Conservation (phyloP, 2,113 vertebrate genomes). For the Zeus faber region DNA sequence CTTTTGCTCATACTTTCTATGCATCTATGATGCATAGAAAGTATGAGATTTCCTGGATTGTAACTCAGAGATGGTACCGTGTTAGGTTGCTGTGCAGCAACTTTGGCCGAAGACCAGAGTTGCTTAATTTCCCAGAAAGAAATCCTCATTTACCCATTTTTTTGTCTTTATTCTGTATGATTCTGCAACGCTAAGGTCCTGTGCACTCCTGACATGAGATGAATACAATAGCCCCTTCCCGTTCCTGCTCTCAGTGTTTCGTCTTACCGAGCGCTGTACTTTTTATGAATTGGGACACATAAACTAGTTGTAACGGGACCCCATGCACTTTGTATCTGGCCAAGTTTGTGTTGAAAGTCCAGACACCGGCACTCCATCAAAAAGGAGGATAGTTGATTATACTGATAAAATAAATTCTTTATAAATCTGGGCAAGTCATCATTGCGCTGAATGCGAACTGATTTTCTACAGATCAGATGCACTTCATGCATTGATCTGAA, state of each 20-base stretch:
- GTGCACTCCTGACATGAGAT: no score
- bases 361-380: constrained; percentile 26
- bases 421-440: constrained; percentile 13
- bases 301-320: constrained; percentile 39
- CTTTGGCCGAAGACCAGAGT: no score
- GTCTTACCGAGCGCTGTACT: no score
- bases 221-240: no score
- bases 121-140: no score
- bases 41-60: constrained; percentile 41
- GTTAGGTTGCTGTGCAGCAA: no score
- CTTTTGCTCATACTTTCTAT: constrained; percentile 16
- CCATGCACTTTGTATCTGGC: constrained; percentile 27
- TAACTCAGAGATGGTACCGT: no score
- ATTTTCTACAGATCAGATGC: constrained; percentile 21
- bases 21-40: constrained; percentile 29
- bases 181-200: no score
- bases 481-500: constrained; percentile 32
- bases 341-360: constrained; percentile 35
- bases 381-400: constrained; percentile 10
- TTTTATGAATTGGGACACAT: constrained; percentile 24
- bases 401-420: constrained; percentile 26
- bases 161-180: no score
- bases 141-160: no score
- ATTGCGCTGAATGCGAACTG: constrained; percentile 17
- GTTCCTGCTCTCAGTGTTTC: no score